phyloP scores from a whole-genome alignment of 2,888 invertebrate species.

The Xestobium rufovillosum region DNA sequence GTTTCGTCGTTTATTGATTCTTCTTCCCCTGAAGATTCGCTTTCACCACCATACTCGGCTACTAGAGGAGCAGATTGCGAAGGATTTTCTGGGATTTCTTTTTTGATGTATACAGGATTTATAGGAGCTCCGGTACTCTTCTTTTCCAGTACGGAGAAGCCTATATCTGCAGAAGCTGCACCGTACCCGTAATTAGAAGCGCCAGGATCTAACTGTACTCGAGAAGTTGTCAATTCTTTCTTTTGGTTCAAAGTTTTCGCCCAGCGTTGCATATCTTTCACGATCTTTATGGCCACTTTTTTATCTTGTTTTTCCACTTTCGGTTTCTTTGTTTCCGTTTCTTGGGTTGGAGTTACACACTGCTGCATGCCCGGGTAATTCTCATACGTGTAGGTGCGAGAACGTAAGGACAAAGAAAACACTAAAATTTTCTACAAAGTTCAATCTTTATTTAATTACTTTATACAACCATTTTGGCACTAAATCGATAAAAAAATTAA shows the following conservation, averaged over 20 bases:
- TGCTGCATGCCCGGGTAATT: slow-evolving; percentile 28
- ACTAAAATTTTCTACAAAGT: too few species aligned
- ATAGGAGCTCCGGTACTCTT: slow-evolving; percentile 40
- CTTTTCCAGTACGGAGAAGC: slow-evolving; percentile 85
- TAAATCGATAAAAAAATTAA: too few species aligned
- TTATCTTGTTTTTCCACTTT: slow-evolving; percentile 80
- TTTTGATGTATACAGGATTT: slow-evolving; percentile 22
- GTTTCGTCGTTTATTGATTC: slow-evolving; percentile 55
- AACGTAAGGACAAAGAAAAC: too few species aligned
- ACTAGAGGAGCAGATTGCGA: slow-evolving; percentile 48
- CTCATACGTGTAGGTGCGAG: slow-evolving; percentile 43
- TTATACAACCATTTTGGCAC: too few species aligned
- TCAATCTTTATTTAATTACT: too few species aligned
- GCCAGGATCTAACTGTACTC: slow-evolving; percentile 25
- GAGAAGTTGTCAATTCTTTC: slow-evolving; percentile 58
- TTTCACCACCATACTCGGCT: slow-evolving; percentile 72
- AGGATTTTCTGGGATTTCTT: slow-evolving; percentile 22
- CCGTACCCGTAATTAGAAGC: slow-evolving; percentile 28
- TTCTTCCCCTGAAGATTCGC: slow-evolving; percentile 51
- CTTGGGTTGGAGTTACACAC: slow-evolving; percentile 30
- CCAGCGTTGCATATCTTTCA: slow-evolving; percentile 93
- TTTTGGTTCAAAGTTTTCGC: slow-evolving; percentile 95
- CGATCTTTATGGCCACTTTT: slow-evolving; percentile 95
- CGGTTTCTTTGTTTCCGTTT: slow-evolving; percentile 55
- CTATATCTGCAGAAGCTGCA: slow-evolving; percentile 83